A percentile compares a stretch with the other conserved stretches of the same genome.
phyloP scores from a whole-genome alignment of 2,113 vertebrate genomes.

The Cynocephalus volans region DNA sequence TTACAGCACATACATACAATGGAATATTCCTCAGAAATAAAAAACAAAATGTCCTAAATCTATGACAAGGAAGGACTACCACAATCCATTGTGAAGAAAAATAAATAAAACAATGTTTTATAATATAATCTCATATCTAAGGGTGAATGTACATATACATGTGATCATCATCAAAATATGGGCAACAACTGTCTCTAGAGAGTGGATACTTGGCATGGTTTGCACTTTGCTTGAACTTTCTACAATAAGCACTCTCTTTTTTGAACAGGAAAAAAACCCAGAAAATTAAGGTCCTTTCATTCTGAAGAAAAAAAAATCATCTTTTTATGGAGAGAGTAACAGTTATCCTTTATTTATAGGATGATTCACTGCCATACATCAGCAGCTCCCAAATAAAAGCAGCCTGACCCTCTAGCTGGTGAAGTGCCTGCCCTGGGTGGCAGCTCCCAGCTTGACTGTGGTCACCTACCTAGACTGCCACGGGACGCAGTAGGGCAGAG shows the following conservation, averaged over 20 bases:
- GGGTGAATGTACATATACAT: neutral
- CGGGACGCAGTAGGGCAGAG: neutral
- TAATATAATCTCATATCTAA: neutral
- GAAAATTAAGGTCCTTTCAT: constrained; percentile 27
- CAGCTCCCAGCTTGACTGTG: neutral
- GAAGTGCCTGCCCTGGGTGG: neutral
- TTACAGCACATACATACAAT: neutral
- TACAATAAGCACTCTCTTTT: neutral
- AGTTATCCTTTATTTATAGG: neutral
- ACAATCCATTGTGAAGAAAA: constrained; percentile 3
- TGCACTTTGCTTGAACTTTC: neutral
- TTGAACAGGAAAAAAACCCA: neutral
- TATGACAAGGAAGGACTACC: neutral
- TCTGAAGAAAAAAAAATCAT: neutral
- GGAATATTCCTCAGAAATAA: neutral
- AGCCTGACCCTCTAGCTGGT: neutral
- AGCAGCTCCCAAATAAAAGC: neutral
- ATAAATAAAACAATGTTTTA: neutral
- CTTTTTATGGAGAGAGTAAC: neutral
- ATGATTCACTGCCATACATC: neutral
- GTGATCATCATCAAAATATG: neutral
- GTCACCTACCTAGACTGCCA: neutral
- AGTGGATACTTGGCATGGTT: neutral
- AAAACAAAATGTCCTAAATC: neutral
- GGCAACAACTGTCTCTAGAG: neutral